phyloP scores from a whole-genome alignment of 23 tunicate species.

The Halocynthia aurantium region DNA sequence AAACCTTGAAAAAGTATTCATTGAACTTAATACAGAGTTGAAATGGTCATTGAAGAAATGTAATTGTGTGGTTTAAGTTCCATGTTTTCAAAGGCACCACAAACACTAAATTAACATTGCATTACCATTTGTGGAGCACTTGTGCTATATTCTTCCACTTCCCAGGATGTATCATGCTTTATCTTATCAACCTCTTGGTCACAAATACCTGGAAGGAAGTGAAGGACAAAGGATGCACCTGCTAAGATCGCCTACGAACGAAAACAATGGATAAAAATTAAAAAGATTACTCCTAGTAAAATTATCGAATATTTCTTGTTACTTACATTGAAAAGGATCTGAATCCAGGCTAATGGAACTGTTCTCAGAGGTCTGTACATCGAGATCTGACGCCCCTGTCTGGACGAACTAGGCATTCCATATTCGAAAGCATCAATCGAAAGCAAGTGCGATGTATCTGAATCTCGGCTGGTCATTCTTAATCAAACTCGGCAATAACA shows the following conservation, averaged over 20 bases:
- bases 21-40: too few species aligned
- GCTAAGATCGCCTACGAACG: too few species aligned
- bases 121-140: too few species aligned
- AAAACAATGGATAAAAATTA: too few species aligned
- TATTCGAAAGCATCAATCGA: background rate
- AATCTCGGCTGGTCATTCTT: background rate
- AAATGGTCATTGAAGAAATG: background rate
- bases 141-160: too few species aligned
- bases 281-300: too few species aligned
- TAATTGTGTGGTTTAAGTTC: background rate
- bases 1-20: background rate
- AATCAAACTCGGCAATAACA: too few species aligned
- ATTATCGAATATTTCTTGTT: background rate
- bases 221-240: too few species aligned
- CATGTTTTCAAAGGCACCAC: background rate
- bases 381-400: background rate
- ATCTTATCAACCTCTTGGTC: too few species aligned
- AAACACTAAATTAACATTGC: background rate
- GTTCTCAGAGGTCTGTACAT: background rate
- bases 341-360: background rate
- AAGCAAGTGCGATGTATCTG: constrained; percentile 5
- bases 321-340: constrained; percentile 5
- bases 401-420: background rate
- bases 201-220: too few species aligned
- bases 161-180: too few species aligned